Evolutionary conservation across 2,797 vertebrate species (phyloP).

Genomic region (Spheniscus humboldti): DNA sequence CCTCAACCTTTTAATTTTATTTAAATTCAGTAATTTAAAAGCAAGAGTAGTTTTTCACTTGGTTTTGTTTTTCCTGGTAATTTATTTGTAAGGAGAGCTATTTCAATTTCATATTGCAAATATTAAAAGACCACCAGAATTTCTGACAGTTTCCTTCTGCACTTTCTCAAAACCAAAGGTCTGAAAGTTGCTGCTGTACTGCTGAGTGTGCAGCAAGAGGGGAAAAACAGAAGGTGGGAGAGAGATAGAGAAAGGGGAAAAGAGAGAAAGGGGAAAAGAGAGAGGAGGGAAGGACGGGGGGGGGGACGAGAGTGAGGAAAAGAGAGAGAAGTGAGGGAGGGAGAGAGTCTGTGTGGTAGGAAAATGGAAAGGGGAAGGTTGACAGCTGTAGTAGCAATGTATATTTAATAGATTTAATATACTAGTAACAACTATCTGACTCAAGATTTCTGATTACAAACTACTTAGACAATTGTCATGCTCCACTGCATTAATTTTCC

Average conservation of each 20-base stretch:
- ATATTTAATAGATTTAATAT: not conserved
- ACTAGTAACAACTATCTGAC: not conserved
- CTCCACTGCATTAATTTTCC: not conserved
- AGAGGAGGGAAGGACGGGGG: no score
- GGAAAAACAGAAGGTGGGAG: not conserved
- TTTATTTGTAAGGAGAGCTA: not conserved
- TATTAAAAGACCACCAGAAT: not conserved
- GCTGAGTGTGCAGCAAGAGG: not conserved
- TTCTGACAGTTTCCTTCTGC: not conserved
- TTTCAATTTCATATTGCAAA: not conserved
- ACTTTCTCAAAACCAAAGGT: not conserved
- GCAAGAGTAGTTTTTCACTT: not conserved
- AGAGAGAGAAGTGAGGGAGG: no score
- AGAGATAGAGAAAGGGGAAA: not conserved
- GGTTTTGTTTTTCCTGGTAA: not conserved
- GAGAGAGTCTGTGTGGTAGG: not conserved
- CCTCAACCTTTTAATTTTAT: not conserved
- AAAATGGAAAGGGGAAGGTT: not conserved
- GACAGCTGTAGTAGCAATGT: not conserved
- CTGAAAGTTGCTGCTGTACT: not conserved
- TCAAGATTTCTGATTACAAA: not conserved
- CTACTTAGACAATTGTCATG: not conserved
- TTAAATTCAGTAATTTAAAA: not conserved
- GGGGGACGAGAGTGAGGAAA: not conserved
- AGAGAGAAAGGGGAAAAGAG: not conserved